Evolutionary conservation across 2,888 invertebrate species (phyloP), one percentile per base, ranked within the genome.

Genomic region (Torymus tubicola): DNA sequence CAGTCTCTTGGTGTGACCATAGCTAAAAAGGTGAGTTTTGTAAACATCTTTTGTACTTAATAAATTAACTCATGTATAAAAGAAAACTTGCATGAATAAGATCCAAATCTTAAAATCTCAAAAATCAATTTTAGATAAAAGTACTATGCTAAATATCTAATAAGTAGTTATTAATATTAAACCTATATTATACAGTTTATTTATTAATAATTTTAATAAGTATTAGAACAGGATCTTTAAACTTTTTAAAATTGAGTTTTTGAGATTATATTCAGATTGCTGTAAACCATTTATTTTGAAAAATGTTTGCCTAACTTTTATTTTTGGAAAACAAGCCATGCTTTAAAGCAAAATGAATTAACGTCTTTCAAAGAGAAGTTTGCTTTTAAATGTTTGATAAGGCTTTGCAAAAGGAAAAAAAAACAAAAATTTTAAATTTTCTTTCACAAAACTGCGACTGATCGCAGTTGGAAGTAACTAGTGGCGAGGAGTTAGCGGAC

Each of bases 1-100:
- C 94, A 96, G 86, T 93, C 94, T 70, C 91, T 96, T 87, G 96
- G 96, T 53, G 91, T 98, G 14, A 94, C 94, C 83, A 94, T 99
- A 85, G 93, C 93, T 0, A 98, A 98, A 92, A 96, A 97, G 94
- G 99, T 98, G 90, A 91, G 92, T 90, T 80, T 12, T 52, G 5
- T 72, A 63, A 65, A 4, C 63, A 58, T 69, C 8, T 21, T 65
- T 50, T 69, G 57, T 69, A 14, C 42, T 52, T 67, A n/a, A n/a
- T 57, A 52, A 52, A 78, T 68, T 78, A 70, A 81, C 57, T 68
- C 24, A 53, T 52, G 50, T 42, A 60, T 77, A 14, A 50, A 55
- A 60, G 70, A 24, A 57, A 57, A 65, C 60, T 52, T 71, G 75
- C 65, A 80, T 75, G 70, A 65, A 52, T 61, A 14, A 61, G 70